Evolutionary conservation across 2,113 vertebrate genomes (phyloP).

Genomic region (Pterocles orientalis): DNA sequence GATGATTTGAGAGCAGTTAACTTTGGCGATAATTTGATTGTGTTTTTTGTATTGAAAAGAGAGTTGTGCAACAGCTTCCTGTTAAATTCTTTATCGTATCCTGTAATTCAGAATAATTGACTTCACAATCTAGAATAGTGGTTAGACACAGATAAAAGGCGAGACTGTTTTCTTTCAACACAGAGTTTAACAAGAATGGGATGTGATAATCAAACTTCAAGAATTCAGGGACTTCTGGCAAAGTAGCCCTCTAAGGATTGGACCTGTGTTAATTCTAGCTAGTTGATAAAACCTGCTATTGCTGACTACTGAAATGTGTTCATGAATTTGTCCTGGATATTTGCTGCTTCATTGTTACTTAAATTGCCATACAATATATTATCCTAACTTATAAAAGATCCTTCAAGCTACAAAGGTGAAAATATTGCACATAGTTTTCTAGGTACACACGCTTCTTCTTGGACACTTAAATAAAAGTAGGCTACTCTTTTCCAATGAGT

Average conservation of each 20-base stretch:
- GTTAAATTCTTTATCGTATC: not conserved
- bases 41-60: not conserved
- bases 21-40: not conserved
- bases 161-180: not conserved
- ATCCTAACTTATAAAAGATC: not conserved
- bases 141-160: not conserved
- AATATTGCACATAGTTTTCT: not conserved
- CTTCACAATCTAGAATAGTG: not conserved
- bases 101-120: constrained; percentile 11
- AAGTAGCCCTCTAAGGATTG: not conserved
- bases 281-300: not conserved
- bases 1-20: not conserved
- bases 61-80: constrained; percentile 2
- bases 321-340: not conserved
- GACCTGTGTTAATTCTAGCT: not conserved
- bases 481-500: not conserved
- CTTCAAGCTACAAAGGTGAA: not conserved
- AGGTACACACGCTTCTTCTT: not conserved
- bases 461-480: not conserved
- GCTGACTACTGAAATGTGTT: not conserved
- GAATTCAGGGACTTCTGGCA: not conserved
- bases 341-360: not conserved
- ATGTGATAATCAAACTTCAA: not conserved
- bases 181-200: not conserved
- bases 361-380: not conserved